These are phyloP conservation scores for Dicaeum eximium DNA, from an alignment of 2,113 vertebrate genomes.

Conservation along the genomic window DNA sequence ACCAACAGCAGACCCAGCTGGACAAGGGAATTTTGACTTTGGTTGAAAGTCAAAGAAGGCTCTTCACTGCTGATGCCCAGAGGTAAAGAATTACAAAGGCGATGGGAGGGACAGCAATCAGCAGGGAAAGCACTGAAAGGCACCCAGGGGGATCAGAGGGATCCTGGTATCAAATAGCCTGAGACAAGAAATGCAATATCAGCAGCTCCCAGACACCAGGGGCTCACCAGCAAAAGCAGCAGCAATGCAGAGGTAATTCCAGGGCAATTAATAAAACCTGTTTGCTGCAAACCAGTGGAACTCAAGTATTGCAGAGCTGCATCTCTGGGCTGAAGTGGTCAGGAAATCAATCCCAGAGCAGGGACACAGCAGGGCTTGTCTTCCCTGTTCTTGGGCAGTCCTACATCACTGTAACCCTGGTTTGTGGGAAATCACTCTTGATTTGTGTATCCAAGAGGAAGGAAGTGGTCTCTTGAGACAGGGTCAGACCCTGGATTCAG, in stretches of 20 bases:
- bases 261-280: neutral
- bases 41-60: neutral
- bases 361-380: neutral
- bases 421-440: rapidly evolving
- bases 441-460: neutral
- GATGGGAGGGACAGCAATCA: neutral
- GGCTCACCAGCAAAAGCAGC: neutral
- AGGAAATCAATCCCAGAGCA: neutral
- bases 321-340: neutral
- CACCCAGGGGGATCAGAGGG: neutral
- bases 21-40: neutral
- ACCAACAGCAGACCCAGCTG: neutral
- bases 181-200: neutral
- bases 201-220: neutral
- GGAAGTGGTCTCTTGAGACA: neutral
- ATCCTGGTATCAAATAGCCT: neutral
- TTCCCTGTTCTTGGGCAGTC: neutral
- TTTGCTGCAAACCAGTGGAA: neutral
- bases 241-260: neutral
- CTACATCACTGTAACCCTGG: rapidly evolving
- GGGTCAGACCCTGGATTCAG: neutral
- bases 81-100: neutral
- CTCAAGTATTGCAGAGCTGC: neutral
- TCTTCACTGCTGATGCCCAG: neutral
- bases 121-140: neutral